Conservation (phyloP, 2,888 invertebrate species). For the Thalpophila matura region DNA sequence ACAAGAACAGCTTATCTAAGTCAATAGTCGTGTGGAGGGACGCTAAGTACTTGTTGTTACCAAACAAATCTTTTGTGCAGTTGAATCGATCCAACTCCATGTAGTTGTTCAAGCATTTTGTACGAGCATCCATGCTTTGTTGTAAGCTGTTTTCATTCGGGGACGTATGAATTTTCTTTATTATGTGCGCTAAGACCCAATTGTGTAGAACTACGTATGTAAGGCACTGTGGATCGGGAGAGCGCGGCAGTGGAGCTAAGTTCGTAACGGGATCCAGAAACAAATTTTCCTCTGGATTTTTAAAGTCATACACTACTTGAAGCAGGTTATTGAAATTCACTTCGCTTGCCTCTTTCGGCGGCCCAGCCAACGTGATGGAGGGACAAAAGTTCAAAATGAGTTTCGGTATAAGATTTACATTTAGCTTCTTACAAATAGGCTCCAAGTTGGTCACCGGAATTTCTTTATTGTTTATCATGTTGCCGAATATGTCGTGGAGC, state of each 20-base stretch:
- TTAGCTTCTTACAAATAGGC: conserved; percentile 92
- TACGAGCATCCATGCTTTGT: conserved; percentile 90
- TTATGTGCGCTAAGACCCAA: conserved; percentile 93
- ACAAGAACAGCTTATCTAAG: conserved; percentile 86
- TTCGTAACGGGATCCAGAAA: conserved; percentile 85
- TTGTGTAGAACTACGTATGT: conserved; percentile 92
- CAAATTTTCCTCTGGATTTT: conserved; percentile 86
- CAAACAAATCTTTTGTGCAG: conserved; percentile 88
- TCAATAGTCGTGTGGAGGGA: conserved; percentile 91
- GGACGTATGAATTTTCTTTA: conserved; percentile 92
- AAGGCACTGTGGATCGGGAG: conserved; percentile 89
- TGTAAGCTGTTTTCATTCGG: conserved; percentile 85
- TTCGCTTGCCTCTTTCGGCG: conserved; percentile 81
- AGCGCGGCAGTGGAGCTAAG: conserved; percentile 82
- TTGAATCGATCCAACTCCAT: conserved; percentile 90
- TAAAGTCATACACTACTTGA: conserved; percentile 84
- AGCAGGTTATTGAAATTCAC: conserved; percentile 81
- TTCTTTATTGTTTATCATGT: conserved; percentile 92
- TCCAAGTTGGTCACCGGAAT: conserved; percentile 93
- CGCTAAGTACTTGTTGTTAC: conserved; percentile 91
- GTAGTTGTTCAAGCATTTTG: conserved; percentile 91
- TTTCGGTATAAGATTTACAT: conserved; percentile 94
- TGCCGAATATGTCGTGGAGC: conserved; percentile 92
- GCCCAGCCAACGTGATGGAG: conserved; percentile 87
- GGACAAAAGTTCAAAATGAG: conserved; percentile 94